Conservation (phyloP, 2,797 vertebrate genomes). For the Picus viridis region DNA sequence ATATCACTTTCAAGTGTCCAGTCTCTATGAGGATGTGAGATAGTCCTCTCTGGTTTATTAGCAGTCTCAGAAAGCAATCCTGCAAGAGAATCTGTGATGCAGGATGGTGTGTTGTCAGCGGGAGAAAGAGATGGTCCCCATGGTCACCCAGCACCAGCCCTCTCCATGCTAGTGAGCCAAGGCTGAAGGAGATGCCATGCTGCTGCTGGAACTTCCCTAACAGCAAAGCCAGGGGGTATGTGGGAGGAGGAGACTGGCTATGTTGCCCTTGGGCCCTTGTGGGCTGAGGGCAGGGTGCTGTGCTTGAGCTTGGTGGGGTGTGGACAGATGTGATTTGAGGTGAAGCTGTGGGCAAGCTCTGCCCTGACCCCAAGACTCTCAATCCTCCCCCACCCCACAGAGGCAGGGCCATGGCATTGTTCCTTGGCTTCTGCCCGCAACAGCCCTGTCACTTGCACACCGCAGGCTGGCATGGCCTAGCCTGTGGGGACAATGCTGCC, state of each 20-base stretch:
- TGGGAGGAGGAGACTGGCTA: not conserved
- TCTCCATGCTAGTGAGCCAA: rapidly evolving
- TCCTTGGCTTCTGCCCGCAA: not conserved
- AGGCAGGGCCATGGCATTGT: rapidly evolving
- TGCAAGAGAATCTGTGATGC: not conserved
- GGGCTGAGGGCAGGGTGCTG: not conserved
- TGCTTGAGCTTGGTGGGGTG: rapidly evolving
- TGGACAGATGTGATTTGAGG: not conserved
- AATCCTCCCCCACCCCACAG: rapidly evolving
- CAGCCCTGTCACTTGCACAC: rapidly evolving
- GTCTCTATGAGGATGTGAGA: not conserved
- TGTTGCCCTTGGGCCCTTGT: not conserved
- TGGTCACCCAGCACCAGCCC: rapidly evolving
- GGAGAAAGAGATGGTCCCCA: not conserved
- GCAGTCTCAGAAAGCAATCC: not conserved
- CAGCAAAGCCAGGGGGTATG: not conserved
- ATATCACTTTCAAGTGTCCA: conserved; percentile 24
- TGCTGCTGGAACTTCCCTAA: not conserved
- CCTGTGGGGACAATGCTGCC: not conserved
- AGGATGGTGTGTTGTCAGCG: rapidly evolving
- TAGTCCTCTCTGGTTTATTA: not conserved
- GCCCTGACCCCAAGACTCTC: not conserved
- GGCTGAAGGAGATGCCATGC: rapidly evolving
- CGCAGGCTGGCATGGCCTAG: rapidly evolving
- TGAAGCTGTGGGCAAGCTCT: not conserved